Conservation (phyloP, 2,888 invertebrate species). For the Eucera pruinosa region DNA sequence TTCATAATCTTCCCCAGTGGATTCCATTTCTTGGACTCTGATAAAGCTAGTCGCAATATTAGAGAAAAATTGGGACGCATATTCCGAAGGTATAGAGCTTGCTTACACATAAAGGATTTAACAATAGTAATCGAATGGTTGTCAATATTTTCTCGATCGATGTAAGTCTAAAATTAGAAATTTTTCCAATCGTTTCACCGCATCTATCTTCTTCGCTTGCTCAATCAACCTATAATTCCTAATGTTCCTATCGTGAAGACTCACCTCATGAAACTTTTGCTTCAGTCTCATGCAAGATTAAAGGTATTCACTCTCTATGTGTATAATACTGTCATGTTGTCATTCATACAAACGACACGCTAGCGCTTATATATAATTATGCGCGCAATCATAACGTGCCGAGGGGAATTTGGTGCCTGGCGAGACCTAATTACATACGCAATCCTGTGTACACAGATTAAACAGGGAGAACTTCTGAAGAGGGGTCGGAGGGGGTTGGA, state of each 20-base stretch:
- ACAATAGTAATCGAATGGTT: no score
- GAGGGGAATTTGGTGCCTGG: conserved; percentile 72
- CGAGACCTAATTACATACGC: conserved; percentile 76
- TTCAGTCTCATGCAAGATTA: conserved; percentile 51
- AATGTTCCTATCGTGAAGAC: conserved; percentile 25
- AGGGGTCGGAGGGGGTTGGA: neutral
- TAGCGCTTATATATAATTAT: conserved; percentile 44
- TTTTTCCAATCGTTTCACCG: neutral
- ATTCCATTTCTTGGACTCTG: no score
- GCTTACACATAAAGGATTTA: no score
- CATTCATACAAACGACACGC: conserved; percentile 50
- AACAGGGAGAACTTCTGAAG: conserved; percentile 51
- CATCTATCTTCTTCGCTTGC: neutral
- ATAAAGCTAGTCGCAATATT: no score
- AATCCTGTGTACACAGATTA: conserved; percentile 72
- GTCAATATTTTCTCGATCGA: no score
- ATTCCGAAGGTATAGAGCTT: no score
- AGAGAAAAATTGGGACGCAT: no score
- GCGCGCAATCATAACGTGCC: conserved; percentile 72
- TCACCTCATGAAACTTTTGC: conserved; percentile 24
- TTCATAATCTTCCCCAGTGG: no score
- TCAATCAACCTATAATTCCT: conserved; percentile 16
- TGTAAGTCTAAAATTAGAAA: neutral
- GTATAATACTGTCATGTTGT: conserved; percentile 19
- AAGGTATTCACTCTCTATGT: conserved; percentile 29